Percentiles rank a stretch among this genome's conserved stretches.
Evolutionary conservation across 2,888 invertebrate genomes (phyloP).

Genomic region (Sphaeridia pumilis): DNA sequence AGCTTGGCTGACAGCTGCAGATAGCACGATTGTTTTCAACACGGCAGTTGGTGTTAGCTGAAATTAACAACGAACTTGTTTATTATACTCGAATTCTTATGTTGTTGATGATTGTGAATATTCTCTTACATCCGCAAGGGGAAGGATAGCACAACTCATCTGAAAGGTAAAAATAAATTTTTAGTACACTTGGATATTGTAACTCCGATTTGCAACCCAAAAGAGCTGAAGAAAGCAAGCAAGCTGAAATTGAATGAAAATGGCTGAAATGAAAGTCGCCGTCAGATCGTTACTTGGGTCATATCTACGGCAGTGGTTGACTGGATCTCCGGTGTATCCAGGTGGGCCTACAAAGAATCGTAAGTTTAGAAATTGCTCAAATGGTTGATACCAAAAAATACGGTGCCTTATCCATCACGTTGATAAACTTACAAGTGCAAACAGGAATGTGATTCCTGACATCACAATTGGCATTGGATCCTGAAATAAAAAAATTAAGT

Average conservation of each 20-base stretch:
- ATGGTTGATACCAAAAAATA: background rate
- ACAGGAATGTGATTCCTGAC: constrained; percentile 64
- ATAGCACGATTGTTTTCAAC: constrained; percentile 64
- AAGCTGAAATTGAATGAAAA: too few relatives aligned
- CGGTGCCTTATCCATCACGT: background rate
- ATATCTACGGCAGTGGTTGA: constrained; percentile 55
- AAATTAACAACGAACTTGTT: background rate
- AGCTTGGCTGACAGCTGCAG: constrained; percentile 64
- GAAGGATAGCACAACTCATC: constrained; percentile 65
- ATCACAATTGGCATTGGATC: constrained; percentile 58
- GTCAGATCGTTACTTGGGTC: too few relatives aligned
- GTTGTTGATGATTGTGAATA: too few relatives aligned
- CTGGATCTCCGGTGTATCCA: constrained; percentile 69
- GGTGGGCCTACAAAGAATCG: constrained; percentile 49
- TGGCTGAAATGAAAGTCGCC: too few relatives aligned
- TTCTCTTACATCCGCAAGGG: constrained; percentile 28
- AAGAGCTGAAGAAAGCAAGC: too few relatives aligned
- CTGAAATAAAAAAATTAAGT: constrained; percentile 3
- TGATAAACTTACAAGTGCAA: constrained; percentile 44
- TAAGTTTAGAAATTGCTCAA: too few relatives aligned
- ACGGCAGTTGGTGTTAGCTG: constrained; percentile 41
- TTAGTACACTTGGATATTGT: background rate
- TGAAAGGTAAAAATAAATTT: constrained; percentile 40
- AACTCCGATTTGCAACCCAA: too few relatives aligned
- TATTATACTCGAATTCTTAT: too few relatives aligned